These are phyloP conservation scores for Jaculus jaculus DNA, from an alignment of 2,113 vertebrate species.

Conservation along the genomic window DNA sequence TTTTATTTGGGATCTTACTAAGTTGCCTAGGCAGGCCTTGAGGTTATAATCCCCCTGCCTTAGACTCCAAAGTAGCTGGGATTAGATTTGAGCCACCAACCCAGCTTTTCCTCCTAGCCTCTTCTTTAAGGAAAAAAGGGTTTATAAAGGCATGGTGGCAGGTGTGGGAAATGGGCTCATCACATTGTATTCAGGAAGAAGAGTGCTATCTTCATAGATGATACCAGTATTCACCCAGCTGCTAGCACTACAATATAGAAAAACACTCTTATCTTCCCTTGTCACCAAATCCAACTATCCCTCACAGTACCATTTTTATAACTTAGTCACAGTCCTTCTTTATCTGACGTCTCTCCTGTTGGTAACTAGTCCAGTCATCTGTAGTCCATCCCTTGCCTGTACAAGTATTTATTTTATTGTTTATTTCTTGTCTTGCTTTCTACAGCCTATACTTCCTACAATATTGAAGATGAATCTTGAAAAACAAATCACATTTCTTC, in stretches of 20 bases:
- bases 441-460: neutral
- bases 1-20: neutral
- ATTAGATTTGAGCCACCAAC: neutral
- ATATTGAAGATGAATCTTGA: neutral
- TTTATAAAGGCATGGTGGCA: too few species aligned
- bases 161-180: too few species aligned
- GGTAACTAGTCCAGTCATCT: neutral
- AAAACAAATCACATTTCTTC: neutral
- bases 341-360: neutral
- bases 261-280: neutral
- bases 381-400: neutral
- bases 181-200: too few species aligned
- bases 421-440: neutral
- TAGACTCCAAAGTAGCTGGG: neutral
- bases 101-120: neutral
- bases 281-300: neutral
- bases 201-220: neutral
- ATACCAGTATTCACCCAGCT: neutral
- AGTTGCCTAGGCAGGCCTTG: neutral
- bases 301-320: neutral
- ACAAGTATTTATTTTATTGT: neutral
- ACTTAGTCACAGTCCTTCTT: neutral
- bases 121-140: too few species aligned
- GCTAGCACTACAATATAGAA: neutral
- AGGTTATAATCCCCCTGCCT: neutral